Conservation (phyloP, 1,140 invertebrate genomes). For the Heterodera carotae region DNA sequence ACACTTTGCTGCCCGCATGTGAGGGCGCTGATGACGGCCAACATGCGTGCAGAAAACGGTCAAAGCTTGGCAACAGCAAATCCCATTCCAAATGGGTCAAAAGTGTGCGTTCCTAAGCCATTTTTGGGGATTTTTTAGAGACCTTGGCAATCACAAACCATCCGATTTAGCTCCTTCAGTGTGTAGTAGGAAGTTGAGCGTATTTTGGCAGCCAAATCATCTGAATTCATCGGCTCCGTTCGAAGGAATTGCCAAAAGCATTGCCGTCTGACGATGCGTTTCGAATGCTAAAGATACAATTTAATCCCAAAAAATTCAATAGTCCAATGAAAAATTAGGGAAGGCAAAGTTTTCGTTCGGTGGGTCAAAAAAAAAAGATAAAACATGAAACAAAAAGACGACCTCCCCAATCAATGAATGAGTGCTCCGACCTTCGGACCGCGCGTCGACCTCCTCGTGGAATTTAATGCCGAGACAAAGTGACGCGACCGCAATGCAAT, state of each 20-base stretch:
- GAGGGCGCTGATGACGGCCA: slow-evolving; percentile 15
- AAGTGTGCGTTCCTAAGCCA: slow-evolving; percentile 16
- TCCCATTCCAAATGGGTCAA: slow-evolving; percentile 17
- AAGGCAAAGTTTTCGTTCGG: neutral
- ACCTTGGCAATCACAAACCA: too few relatives aligned
- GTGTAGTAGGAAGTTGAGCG: slow-evolving; percentile 6
- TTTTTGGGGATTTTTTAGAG: too few relatives aligned
- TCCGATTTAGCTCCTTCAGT: slow-evolving; percentile 21
- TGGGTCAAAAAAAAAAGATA: too few relatives aligned
- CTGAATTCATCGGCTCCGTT: slow-evolving; percentile 12
- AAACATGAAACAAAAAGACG: too few relatives aligned
- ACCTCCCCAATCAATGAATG: too few relatives aligned
- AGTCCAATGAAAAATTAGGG: too few relatives aligned
- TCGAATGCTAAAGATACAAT: slow-evolving; percentile 13
- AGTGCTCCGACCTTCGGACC: neutral
- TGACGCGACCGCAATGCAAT: slow-evolving; percentile 14
- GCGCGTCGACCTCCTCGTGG: slow-evolving; percentile 21
- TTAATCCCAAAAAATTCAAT: too few relatives aligned
- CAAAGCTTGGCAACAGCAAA: slow-evolving; percentile 22
- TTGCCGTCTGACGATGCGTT: slow-evolving; percentile 7
- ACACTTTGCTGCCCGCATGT: slow-evolving; percentile 12
- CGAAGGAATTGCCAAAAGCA: slow-evolving; percentile 15
- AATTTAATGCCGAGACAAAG: slow-evolving; percentile 18
- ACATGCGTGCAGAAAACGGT: slow-evolving; percentile 26
- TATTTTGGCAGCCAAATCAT: slow-evolving; percentile 16